Percentiles rank a stretch among this genome's conserved stretches.
Conservation (phyloP, 2,113 vertebrate species). For the Dendropsophus ebraccatus region DNA sequence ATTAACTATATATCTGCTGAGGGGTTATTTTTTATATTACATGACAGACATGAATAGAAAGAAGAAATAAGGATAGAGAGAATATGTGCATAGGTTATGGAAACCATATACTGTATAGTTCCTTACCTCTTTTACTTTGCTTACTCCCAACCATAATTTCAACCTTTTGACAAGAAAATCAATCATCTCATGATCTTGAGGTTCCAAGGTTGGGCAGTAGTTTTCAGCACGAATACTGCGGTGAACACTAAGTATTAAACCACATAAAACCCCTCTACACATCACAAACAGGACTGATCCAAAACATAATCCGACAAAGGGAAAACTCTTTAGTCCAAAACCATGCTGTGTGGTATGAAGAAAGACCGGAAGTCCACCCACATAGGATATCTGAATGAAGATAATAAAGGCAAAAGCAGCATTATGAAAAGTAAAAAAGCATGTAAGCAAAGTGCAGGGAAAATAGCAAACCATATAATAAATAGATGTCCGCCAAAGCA, state of each 20-base stretch:
- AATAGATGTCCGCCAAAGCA: too few relatives aligned
- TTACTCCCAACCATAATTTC: constrained; percentile 80
- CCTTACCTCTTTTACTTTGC: constrained; percentile 77
- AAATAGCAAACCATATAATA: too few relatives aligned
- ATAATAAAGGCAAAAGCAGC: background rate
- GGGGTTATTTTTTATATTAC: too few relatives aligned
- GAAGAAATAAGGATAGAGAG: too few relatives aligned
- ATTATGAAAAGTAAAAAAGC: too few relatives aligned
- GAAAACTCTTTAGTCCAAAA: constrained; percentile 60
- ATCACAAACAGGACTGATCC: constrained; percentile 66
- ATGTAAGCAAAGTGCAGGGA: too few relatives aligned
- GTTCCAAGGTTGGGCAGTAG: constrained; percentile 68
- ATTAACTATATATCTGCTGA: too few relatives aligned
- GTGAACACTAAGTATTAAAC: constrained; percentile 69
- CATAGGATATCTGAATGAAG: constrained; percentile 71
- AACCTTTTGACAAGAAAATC: constrained; percentile 82
- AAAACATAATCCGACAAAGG: constrained; percentile 68
- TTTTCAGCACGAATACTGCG: constrained; percentile 67
- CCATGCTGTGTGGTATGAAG: constrained; percentile 66
- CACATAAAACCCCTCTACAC: constrained; percentile 68
- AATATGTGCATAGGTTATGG: background rate
- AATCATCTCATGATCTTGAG: constrained; percentile 81
- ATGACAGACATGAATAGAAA: too few relatives aligned
- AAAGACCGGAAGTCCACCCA: constrained; percentile 63
- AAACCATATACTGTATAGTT: background rate